A percentile compares a stretch with the other conserved stretches of the same genome.
Evolutionary conservation across 2,113 vertebrate genomes (phyloP).

Genomic region (Melanocharis versteri): DNA sequence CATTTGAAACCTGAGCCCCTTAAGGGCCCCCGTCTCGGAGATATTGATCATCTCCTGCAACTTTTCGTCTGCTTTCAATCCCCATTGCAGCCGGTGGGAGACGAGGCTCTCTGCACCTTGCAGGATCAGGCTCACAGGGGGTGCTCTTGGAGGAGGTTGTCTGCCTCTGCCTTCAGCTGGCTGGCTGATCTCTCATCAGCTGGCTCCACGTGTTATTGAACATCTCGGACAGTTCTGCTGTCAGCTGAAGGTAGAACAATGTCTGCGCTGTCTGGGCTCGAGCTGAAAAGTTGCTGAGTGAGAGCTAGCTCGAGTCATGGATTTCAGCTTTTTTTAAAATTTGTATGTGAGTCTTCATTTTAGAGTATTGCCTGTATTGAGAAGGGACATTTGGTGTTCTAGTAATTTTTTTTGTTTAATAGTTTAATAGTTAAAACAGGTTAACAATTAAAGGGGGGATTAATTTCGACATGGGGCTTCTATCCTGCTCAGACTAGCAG

Average conservation of each 20-base stretch:
- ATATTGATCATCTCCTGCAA: conserved; percentile 28
- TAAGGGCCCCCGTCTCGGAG: neutral
- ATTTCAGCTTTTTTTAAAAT: neutral
- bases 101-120: neutral
- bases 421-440: neutral
- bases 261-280: neutral
- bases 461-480: neutral
- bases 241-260: neutral
- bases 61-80: conserved; percentile 4
- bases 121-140: neutral
- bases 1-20: conserved; percentile 33
- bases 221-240: conserved; percentile 6
- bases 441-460: neutral
- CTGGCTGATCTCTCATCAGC: neutral
- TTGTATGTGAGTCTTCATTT: neutral
- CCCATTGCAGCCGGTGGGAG: neutral
- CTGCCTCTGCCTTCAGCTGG: neutral
- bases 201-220: neutral
- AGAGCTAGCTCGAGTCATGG: neutral
- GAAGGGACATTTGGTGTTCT: neutral
- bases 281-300: neutral
- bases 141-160: neutral
- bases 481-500: neutral
- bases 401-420: neutral
- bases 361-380: neutral